Evolutionary conservation across 2,888 invertebrate species (phyloP).

Genomic region (Oscheius myriophilus): DNA sequence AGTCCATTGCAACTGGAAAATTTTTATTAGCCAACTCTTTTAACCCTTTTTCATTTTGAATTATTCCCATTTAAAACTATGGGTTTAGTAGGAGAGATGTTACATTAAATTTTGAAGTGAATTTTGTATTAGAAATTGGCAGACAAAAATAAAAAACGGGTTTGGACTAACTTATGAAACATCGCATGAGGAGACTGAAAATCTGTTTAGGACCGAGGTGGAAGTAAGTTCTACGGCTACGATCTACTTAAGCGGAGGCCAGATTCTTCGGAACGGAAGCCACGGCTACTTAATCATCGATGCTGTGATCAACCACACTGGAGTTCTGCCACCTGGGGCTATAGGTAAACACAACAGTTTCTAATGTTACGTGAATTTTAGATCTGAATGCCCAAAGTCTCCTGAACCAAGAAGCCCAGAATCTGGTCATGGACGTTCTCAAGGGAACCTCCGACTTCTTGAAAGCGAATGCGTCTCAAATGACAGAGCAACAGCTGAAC

Average conservation of each 20-base stretch:
- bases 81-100: too few species aligned
- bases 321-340: slow-evolving; percentile 38
- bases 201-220: slow-evolving; percentile 20
- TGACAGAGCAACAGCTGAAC: slow-evolving; percentile 46
- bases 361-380: not conserved
- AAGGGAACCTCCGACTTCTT: slow-evolving; percentile 47
- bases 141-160: too few species aligned
- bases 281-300: slow-evolving; percentile 52
- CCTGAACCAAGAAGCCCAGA: slow-evolving; percentile 50
- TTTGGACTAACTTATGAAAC: too few species aligned
- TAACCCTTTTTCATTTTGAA: too few species aligned
- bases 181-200: too few species aligned
- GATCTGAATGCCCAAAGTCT: slow-evolving; percentile 45
- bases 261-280: slow-evolving; percentile 42
- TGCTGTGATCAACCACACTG: slow-evolving; percentile 45
- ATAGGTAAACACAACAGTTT: slow-evolving; percentile 25
- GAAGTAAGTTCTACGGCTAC: slow-evolving; percentile 19
- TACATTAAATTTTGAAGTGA: too few species aligned
- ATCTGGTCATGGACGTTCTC: slow-evolving; percentile 41
- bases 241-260: slow-evolving; percentile 13
- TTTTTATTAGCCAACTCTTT: too few species aligned
- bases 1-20: too few species aligned
- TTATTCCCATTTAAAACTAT: too few species aligned
- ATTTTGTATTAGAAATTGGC: too few species aligned
- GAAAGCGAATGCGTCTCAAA: slow-evolving; percentile 41